Percentiles rank a stretch among this genome's conserved stretches.
phyloP scores from a whole-genome alignment of 2,113 vertebrate genomes.

The Ceyx margarethae region DNA sequence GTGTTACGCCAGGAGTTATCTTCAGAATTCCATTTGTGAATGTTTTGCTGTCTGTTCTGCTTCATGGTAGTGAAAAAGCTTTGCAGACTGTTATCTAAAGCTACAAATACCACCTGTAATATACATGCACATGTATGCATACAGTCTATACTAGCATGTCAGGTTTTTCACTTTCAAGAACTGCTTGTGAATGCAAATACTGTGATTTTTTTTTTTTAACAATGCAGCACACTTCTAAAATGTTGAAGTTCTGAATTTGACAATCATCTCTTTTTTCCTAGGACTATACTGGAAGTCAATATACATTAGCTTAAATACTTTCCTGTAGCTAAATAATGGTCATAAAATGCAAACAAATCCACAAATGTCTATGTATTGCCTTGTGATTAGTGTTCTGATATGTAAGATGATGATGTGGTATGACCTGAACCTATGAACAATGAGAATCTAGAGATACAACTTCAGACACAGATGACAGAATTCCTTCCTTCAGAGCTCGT shows the following conservation, averaged over 20 bases:
- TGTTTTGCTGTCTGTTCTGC: not conserved
- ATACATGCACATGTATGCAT: not conserved
- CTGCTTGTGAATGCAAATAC: not conserved
- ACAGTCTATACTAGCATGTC: not conserved
- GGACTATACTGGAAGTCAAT: not conserved
- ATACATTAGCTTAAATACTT: not conserved
- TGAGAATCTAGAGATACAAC: not conserved
- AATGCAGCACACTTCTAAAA: not conserved
- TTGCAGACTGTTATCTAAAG: not conserved
- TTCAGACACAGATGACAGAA: not conserved
- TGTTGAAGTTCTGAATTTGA: not conserved
- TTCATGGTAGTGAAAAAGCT: not conserved
- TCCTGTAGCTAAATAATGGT: not conserved
- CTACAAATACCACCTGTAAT: not conserved
- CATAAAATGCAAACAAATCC: not conserved
- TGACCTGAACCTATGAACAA: not conserved
- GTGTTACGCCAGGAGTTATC: not conserved
- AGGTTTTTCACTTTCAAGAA: not conserved
- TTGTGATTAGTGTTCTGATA: not conserved
- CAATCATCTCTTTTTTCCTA: not conserved
- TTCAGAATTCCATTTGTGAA: not conserved
- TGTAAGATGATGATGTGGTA: rapidly evolving
- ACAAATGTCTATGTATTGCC: not conserved
- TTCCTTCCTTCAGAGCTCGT: not conserved
- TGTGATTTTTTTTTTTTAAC: not conserved